Evolutionary conservation across 1,140 invertebrate species (phyloP).

Genomic region (Idris sp.): DNA sequence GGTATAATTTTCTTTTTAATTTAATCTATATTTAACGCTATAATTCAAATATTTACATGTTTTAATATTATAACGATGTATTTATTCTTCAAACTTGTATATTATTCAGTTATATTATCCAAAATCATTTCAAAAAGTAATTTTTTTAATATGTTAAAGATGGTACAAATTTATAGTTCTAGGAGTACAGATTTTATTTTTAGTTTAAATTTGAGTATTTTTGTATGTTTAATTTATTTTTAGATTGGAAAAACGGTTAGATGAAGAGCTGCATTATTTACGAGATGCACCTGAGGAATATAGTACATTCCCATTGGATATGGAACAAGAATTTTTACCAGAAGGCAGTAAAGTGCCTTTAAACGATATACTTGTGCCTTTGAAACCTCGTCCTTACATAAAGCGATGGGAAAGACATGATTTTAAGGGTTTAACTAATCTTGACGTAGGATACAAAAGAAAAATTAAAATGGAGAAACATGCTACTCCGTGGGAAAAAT

Average conservation of each 20-base stretch:
- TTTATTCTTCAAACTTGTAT: no score
- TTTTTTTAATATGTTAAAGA: no score
- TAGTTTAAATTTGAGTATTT: no score
- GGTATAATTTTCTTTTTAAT: no score
- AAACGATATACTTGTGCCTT: slow-evolving; percentile 88
- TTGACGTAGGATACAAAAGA: slow-evolving; percentile 79
- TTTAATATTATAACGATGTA: no score
- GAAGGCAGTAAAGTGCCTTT: slow-evolving; percentile 90
- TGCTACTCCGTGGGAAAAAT: slow-evolving; percentile 90
- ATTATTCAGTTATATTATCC: no score
- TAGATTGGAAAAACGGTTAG: slow-evolving; percentile 94
- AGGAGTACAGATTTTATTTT: no score
- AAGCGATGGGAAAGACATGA: slow-evolving; percentile 90
- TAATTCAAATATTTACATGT: no score
- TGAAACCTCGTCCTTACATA: slow-evolving; percentile 92
- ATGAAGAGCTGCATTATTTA: slow-evolving; percentile 93
- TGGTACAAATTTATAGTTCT: no score
- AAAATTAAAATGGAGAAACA: slow-evolving; percentile 79
- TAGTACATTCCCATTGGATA: slow-evolving; percentile 94
- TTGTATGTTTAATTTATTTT: no score
- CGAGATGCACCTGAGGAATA: slow-evolving; percentile 95
- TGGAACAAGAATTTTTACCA: slow-evolving; percentile 89
- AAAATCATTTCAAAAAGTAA: no score
- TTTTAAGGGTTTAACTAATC: slow-evolving; percentile 86
- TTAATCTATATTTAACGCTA: no score